Percentiles rank a stretch among this genome's conserved stretches.
phyloP scores from a whole-genome alignment of 2,888 invertebrate species.

The Oxycera nigricornis region DNA sequence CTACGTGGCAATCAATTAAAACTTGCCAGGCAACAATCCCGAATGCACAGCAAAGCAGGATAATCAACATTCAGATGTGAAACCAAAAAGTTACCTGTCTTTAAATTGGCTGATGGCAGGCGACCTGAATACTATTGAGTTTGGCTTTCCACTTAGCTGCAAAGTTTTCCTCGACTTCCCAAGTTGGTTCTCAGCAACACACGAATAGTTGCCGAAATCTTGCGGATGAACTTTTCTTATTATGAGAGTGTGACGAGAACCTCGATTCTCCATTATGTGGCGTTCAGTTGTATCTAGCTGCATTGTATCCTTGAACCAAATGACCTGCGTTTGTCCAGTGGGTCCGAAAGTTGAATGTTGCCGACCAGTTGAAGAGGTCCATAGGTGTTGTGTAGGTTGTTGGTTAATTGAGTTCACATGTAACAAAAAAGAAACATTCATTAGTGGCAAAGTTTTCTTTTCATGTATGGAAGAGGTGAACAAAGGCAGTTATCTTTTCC shows the following conservation, averaged over 20 bases:
- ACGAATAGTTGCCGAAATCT: slow-evolving; percentile 76
- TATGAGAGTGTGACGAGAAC: slow-evolving; percentile 71
- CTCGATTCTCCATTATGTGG: slow-evolving; percentile 71
- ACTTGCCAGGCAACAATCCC: background rate
- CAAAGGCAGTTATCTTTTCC: background rate
- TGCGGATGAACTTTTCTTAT: slow-evolving; percentile 72
- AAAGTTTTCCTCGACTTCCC: slow-evolving; percentile 71
- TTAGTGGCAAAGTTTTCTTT: slow-evolving; percentile 23
- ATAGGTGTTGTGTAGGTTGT: slow-evolving; percentile 32
- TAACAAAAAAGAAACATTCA: slow-evolving; percentile 27
- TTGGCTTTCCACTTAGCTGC: slow-evolving; percentile 72
- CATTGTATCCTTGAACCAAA: slow-evolving; percentile 74
- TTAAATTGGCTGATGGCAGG: slow-evolving; percentile 68
- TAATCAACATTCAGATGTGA: background rate
- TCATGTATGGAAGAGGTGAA: background rate
- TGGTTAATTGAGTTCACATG: slow-evolving; percentile 33
- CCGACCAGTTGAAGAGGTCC: slow-evolving; percentile 6
- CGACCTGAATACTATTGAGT: slow-evolving; percentile 70
- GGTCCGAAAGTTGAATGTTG: background rate
- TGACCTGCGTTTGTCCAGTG: slow-evolving; percentile 62
- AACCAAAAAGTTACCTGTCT: slow-evolving; percentile 58
- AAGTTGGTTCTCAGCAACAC: slow-evolving; percentile 73
- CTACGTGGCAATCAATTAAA: background rate
- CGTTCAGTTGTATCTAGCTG: slow-evolving; percentile 72
- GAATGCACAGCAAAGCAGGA: background rate